Evolutionary conservation across 2,113 vertebrate genomes (phyloP), one percentile per base, ranked within the genome.

Genomic region (Synodontis membranacea): DNA sequence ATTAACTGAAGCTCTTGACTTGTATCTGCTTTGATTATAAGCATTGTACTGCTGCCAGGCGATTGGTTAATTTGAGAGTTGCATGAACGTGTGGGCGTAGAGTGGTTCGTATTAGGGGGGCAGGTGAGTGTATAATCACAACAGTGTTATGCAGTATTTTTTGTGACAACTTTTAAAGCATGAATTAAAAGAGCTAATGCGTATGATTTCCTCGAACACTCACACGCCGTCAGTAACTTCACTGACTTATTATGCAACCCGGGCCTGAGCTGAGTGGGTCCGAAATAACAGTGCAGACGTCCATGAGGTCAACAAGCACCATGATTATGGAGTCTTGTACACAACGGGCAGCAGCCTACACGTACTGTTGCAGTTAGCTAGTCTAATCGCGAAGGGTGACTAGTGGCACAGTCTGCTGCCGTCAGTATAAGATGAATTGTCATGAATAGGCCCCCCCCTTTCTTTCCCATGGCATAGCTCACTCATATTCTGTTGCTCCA

Each of bases 211-310:
- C 39, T 5, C 37, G 62, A 28, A 62, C 4, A n/a, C 75, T 82
- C 15, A 12, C 28, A 75, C 14, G 2, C 9, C 74, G 78, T 44
- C 6, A 14, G 42, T 70, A 52, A 48, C 46, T 64, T 42, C 15
- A 34, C 31, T 46, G 72, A 50, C 70, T 54, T 66, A 83, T 62
- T 74, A 82, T 19, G 28, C 56, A 50, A 56, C 31, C 76, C 2
- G 31, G 50, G n/a, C 58, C n/a, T 42, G 39, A 74, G 78, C 75
- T 31, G 56, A 44, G 87, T 88, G 84, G 79, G 79, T 74, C 62
- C 39, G 72, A 82, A 86, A 75, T 42, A 50, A 25, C 64, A 68
- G 75, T 50, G n/a, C 12, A 28, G 28, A 44, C 37, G 86, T 54
- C 42, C 60, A 34, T 60, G 44, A 70, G 87, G 84, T 86, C 84